phyloP scores from a whole-genome alignment of 1,140 invertebrate genomes.

The Tetragonula clypearis region DNA sequence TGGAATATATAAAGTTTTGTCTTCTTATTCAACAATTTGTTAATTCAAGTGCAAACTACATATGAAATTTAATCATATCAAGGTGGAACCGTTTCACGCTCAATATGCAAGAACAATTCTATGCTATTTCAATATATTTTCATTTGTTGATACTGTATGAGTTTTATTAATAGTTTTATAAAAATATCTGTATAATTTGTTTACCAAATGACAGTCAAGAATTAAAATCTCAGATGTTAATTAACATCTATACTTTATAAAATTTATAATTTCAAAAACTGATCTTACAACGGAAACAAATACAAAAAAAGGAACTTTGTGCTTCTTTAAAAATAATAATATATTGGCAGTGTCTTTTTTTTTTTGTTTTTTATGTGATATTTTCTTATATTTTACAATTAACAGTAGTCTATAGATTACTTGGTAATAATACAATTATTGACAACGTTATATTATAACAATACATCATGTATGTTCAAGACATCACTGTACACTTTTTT shows the following conservation, averaged over 20 bases:
- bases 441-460: conserved; percentile 40
- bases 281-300: conserved; percentile 57
- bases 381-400: conserved; percentile 53
- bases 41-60: conserved; percentile 34
- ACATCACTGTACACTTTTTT: conserved; percentile 45
- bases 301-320: conserved; percentile 43
- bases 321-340: conserved; percentile 63
- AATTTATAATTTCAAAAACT: conserved; percentile 61
- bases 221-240: conserved; percentile 8
- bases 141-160: conserved; percentile 1
- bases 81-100: conserved; percentile 33
- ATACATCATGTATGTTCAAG: conserved; percentile 41
- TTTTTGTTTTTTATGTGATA: conserved; percentile 16
- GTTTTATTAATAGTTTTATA: conserved; percentile 53
- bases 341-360: conserved; percentile 31
- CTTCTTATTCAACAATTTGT: conserved; percentile 35
- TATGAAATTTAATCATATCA: conserved; percentile 65
- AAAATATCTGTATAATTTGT: conserved; percentile 50
- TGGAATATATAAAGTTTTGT: conserved; percentile 60
- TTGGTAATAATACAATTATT: conserved; percentile 36
- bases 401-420: conserved; percentile 42
- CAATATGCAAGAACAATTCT: conserved; percentile 25
- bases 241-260: conserved; percentile 56
- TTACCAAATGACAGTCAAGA: conserved; percentile 23
- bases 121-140: conserved; percentile 43